These are phyloP conservation scores for Tinea pellionella DNA, from an alignment of 2,888 invertebrate genomes.

Conservation along the genomic window DNA sequence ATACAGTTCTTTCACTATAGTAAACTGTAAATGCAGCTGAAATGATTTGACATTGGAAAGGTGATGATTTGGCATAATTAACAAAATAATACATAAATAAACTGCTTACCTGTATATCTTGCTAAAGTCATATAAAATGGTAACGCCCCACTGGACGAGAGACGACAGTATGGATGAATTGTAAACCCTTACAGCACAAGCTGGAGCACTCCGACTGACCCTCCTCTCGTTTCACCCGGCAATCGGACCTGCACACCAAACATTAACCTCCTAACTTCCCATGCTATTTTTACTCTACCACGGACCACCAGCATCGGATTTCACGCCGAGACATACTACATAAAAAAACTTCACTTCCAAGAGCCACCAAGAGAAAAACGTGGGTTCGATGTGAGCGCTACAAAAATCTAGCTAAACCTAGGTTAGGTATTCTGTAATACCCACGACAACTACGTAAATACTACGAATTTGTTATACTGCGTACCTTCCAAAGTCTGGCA, in stretches of 20 bases:
- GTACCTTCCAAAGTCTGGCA: conserved; percentile 60
- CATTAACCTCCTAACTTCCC: conserved; percentile 1
- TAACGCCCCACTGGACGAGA: conserved; percentile 89
- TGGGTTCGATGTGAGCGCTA: conserved; percentile 36
- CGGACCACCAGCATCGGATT: conserved; percentile 22
- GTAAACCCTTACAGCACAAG: conserved; percentile 36
- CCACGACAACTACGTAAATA: conserved; percentile 34
- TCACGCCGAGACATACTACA: conserved; percentile 25
- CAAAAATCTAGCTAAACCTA: conserved; percentile 20
- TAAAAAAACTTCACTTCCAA: conserved; percentile 21
- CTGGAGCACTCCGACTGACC: conserved; percentile 24
- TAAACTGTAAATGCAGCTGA: too few relatives aligned
- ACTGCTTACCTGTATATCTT: conserved; percentile 86
- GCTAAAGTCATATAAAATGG: conserved; percentile 97
- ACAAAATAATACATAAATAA: background rate
- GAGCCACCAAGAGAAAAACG: conserved; percentile 46
- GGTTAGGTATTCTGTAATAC: background rate
- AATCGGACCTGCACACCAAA: conserved; percentile 42
- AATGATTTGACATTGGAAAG: too few relatives aligned
- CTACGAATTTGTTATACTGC: conserved; percentile 54
- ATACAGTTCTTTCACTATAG: too few relatives aligned
- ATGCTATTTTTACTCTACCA: conserved; percentile 15
- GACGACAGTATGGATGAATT: conserved; percentile 66
- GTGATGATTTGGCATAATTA: too few relatives aligned
- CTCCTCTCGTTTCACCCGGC: conserved; percentile 49